Base-by-base conservation (phyloP, 2,113 vertebrate species). In the Apistogramma diplotaenia region DNA sequence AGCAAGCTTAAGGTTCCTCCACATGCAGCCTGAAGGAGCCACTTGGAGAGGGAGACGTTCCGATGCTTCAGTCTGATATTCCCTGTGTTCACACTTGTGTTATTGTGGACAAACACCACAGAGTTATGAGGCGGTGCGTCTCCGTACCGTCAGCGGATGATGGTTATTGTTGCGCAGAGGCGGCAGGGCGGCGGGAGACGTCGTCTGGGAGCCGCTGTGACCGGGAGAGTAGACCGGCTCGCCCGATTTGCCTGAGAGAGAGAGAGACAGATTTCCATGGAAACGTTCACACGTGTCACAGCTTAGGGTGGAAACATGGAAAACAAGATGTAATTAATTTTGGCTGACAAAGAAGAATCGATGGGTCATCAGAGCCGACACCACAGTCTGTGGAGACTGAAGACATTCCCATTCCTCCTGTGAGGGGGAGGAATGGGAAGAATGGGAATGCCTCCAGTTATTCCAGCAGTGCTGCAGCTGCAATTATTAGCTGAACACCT, bases 201-300 rank as follows among this genome's bases (percentile, higher is more conserved):
- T 85, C 2, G 91, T 87, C 89, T 89, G 89, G 75, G 91, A 91
- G 86, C 90, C 87, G 40, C 85, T 83, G 89, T 90, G 93, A 84
- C 81, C 89, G 2, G 89, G 89, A 81, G 93, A 93, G 91, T 75
- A 91, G 86, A 91, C 83, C 55, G 79, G 83, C 91, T 94, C 91
- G 82, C 91, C 93, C 82, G 5, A 83, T 92, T 94, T 92, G 90
- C 92, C 92, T 93, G 83, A 13, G 79, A 72, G 18, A 84, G 5
- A 16, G 4, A 8, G 4, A 59, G 6, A 53, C 6, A 65, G 10
- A 51, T 40, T 46, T 65, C 23, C 18, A 16, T 65, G n/a, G n/a
- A n/a, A n/a, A n/a, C n/a, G n/a, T n/a, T n/a, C n/a, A n/a, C n/a
- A n/a, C n/a, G n/a, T n/a, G n/a, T n/a, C n/a, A n/a, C n/a, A n/a